Base-by-base conservation (phyloP, 2,113 vertebrate species). In the Thinocorus orbignyianus region DNA sequence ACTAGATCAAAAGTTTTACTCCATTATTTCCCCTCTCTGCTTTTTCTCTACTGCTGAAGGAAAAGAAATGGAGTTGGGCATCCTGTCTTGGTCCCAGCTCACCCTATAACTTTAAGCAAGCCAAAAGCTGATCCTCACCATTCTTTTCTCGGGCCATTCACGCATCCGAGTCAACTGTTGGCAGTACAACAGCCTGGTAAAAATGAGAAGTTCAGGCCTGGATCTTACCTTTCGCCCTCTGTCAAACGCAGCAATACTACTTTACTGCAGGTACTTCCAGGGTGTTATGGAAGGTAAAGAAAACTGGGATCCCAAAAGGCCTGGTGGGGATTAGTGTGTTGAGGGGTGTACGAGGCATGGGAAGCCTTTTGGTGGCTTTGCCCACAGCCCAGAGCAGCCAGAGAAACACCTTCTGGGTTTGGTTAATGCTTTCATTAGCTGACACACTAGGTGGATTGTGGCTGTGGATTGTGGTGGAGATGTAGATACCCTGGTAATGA, bases 51-150 rank as follows among this genome's bases (percentile, higher is more conserved):
- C 17, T 20, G 30, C 77, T 90, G 58, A 91, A 91, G 51, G 68
- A 90, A 79, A 89, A 81, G 54, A 87, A 90, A 83, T 9, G 10
- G 64, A 64, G 33, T 30, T 71, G 49, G 49, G 72, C 39, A 65
- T 57, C 55, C 69, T 80, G 41, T 58, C 94, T 79, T 78, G 77
- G 73, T 92, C 86, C 83, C 90, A 93, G 73, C 57, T 90, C 86
- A 93, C 52, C 46, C 52, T 31, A 20, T 51, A 78, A 12, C 42
- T 83, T 80, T 33, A 84, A 52, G 65, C 31, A 76, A 86, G 65
- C 28, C 86, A 76, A 66, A 91, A 78, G 35, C 33, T 0, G 0
- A 68, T 66, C 57, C 42, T 88, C 33, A 11, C 26, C 35, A 24
- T 62, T 85, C 33, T 76, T 39, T 64, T 64, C 49, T 76, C 10